Base-by-base conservation (phyloP, 2,797 vertebrate species). In the Remorina albescens region DNA sequence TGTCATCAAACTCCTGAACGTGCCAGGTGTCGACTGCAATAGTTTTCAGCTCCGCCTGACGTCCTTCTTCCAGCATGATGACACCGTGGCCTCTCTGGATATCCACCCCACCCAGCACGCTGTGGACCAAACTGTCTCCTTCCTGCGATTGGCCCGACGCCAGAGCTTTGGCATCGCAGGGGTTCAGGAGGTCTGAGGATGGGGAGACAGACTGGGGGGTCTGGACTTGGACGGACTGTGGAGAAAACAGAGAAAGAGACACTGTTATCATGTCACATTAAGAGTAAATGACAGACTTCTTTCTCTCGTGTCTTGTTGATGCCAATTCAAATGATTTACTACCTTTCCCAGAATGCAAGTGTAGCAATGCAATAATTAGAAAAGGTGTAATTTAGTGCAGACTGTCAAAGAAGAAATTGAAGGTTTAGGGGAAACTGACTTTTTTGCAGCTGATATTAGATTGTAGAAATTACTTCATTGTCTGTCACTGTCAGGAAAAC, bases 1-100 rank as follows among this genome's bases (percentile, higher is more conserved):
- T 84, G 71, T 93, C 89, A 0, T 90, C 94, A 30, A 89, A 89
- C 77, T 94, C 91, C 60, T 88, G 91, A 36, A 95, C 77, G 5
- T 92, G 92, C 94, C 95, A 95, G 1, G 88, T 90, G 55, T 95
- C 93, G 42, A 95, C 86, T 0, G 77, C 75, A 2, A 91, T 42
- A 0, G 94, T 94, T 18, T 42, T 84, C 66, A 94, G 77, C 87
- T 91, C 84, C 23, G 59, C 75, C 80, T 67, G 86, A 10, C 18
- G 55, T 4, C 93, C 92, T 1, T 86, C 89, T 6, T 84, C 92
- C 79, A 93, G 74, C 0, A 53, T 84, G 74, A 94, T 67, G 47
- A 81, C 71, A 1, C 91, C 92, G 0, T 81, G 83, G 0, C 94
- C 94, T 54, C 94, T 81, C 50, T 85, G 92, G 67, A 95, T 62